Conservation (phyloP, 2,113 vertebrate genomes). For the Promerops cafer region DNA sequence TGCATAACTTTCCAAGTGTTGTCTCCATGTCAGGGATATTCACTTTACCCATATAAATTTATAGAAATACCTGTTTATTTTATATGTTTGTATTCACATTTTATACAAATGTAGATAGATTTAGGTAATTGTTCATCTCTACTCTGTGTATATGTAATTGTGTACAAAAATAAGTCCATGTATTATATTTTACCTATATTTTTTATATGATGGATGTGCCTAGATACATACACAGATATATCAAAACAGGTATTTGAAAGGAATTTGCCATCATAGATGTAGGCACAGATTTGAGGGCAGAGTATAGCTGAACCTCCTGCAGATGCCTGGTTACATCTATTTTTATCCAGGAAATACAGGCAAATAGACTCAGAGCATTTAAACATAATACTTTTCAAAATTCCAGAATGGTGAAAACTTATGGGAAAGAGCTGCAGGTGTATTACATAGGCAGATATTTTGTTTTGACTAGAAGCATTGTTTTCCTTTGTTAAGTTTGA, state of each 20-base stretch:
- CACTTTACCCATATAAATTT: background rate
- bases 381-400: background rate
- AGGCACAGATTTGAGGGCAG: background rate
- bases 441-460: background rate
- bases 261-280: background rate
- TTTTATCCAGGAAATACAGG: background rate
- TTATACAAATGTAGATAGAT: background rate
- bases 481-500: background rate
- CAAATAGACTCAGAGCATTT: background rate
- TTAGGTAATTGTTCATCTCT: background rate
- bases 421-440: background rate
- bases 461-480: background rate
- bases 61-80: background rate
- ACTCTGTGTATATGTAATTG: background rate
- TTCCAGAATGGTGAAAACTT: background rate
- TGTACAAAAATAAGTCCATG: background rate
- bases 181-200: background rate
- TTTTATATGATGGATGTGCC: background rate
- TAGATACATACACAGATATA: background rate
- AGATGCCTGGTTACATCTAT: background rate
- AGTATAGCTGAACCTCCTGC: background rate
- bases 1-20: background rate
- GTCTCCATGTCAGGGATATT: background rate
- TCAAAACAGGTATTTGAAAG: background rate
- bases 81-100: background rate